Percentiles rank a stretch among this genome's conserved stretches.
These are phyloP conservation scores for Drosophila acutilabella DNA, from an alignment of 2,888 invertebrate species.

Conservation along the genomic window DNA sequence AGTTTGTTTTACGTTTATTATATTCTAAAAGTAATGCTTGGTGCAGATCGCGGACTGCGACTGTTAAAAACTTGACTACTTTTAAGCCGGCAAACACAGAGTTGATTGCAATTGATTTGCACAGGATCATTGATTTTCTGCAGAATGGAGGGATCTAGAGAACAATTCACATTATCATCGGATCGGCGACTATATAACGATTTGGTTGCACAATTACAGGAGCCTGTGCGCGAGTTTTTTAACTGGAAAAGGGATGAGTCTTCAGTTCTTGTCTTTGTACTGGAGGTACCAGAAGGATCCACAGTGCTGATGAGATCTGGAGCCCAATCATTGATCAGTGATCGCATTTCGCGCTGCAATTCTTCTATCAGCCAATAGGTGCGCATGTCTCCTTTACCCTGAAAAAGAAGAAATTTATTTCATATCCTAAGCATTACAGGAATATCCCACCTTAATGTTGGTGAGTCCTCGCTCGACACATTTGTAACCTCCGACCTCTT, in stretches of 20 bases:
- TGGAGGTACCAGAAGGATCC: slow-evolving; percentile 64
- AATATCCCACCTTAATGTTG: slow-evolving; percentile 88
- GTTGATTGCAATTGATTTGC: slow-evolving; percentile 68
- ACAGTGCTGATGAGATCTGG: slow-evolving; percentile 83
- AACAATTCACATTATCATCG: slow-evolving; percentile 78
- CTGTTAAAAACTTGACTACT: slow-evolving; percentile 60
- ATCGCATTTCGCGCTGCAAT: slow-evolving; percentile 46
- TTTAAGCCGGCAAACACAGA: slow-evolving; percentile 82
- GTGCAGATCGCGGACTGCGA: slow-evolving; percentile 83
- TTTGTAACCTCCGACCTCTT: slow-evolving; percentile 90
- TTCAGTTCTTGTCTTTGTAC: slow-evolving; percentile 28
- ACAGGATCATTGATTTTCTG: slow-evolving; percentile 31
- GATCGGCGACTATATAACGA: slow-evolving; percentile 82
- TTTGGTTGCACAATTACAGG: slow-evolving; percentile 81
- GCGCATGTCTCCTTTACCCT: slow-evolving; percentile 95
- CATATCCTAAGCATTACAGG: neutral
- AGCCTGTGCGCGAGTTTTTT: slow-evolving; percentile 44
- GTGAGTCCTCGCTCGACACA: slow-evolving; percentile 90
- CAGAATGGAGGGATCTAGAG: slow-evolving; percentile 21
- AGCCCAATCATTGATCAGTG: slow-evolving; percentile 63
- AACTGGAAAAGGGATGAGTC: slow-evolving; percentile 34
- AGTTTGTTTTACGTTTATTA: slow-evolving; percentile 35
- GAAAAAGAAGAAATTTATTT: slow-evolving; percentile 75
- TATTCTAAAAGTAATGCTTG: slow-evolving; percentile 83
- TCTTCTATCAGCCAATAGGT: slow-evolving; percentile 95